These are phyloP conservation scores for Stomatorhinus walkeri DNA, from an alignment of 2,797 vertebrate genomes.

Conservation along the genomic window DNA sequence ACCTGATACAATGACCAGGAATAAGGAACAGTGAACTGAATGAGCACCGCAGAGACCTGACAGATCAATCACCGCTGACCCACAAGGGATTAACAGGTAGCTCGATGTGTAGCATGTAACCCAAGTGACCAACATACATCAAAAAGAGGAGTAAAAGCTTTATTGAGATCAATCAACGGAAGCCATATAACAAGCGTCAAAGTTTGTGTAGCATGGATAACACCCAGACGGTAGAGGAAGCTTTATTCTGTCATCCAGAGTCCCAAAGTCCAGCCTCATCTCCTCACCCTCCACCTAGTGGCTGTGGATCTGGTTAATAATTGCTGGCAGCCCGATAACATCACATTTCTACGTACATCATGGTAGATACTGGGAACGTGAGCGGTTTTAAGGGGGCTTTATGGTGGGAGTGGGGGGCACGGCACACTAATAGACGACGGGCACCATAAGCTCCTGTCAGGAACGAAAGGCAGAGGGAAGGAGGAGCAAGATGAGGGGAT, in stretches of 20 bases:
- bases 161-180: not conserved
- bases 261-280: slow-evolving; percentile 4
- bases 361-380: not conserved
- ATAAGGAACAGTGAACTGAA: not conserved
- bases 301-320: slow-evolving; percentile 49
- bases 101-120: not conserved
- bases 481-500: not conserved
- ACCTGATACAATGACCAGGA: not conserved
- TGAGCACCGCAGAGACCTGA: not conserved
- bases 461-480: not conserved
- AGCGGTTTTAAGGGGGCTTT: not conserved
- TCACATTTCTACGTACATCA: slow-evolving; percentile 29
- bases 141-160: not conserved
- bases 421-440: not conserved
- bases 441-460: not conserved
- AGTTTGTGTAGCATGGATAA: not conserved
- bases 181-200: not conserved
- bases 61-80: not conserved
- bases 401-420: not conserved
- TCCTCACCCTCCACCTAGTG: slow-evolving; percentile 25
- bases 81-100: not conserved
- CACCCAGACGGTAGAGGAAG: not conserved
- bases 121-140: not conserved
- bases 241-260: not conserved
- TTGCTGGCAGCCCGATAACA: slow-evolving; percentile 44